Percentiles rank a stretch among this genome's conserved stretches.
These are phyloP conservation scores for Malurus leucopterus DNA, from an alignment of 2,797 vertebrate species.

Conservation along the genomic window DNA sequence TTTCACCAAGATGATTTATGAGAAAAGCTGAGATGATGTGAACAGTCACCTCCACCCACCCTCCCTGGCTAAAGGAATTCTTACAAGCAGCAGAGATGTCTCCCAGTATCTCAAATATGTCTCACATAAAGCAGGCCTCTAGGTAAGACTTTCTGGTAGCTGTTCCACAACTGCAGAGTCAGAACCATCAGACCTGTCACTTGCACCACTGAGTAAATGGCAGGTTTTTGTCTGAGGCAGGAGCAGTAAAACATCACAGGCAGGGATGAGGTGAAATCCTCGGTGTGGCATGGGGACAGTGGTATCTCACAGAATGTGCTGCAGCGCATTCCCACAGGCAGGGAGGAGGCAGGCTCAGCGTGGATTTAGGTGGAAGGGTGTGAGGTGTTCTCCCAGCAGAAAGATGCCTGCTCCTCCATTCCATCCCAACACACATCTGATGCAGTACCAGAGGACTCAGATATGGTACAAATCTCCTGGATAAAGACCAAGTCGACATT, in stretches of 20 bases:
- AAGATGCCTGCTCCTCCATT: background rate
- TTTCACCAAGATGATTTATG: background rate
- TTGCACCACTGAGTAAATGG: background rate
- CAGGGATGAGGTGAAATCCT: background rate
- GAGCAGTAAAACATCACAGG: background rate
- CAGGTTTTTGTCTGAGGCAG: background rate
- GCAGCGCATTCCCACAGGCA: rapidly evolving
- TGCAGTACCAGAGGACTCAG: background rate
- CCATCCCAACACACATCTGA: background rate
- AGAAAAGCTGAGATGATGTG: background rate
- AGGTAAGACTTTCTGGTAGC: background rate
- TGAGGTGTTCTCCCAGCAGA: background rate
- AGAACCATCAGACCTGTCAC: background rate
- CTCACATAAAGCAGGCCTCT: background rate
- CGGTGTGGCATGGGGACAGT: rapidly evolving
- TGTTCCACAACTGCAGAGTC: background rate
- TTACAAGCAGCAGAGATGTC: background rate
- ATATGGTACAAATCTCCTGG: background rate
- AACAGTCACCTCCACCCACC: background rate
- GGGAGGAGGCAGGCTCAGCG: background rate
- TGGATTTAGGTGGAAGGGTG: background rate
- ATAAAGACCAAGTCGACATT: background rate
- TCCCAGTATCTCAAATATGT: background rate
- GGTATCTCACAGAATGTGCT: background rate
- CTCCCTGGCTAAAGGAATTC: background rate